Percentiles rank a stretch among this genome's conserved stretches.
phyloP scores from a whole-genome alignment of 2,113 vertebrate genomes.

The Tauraco erythrolophus region DNA sequence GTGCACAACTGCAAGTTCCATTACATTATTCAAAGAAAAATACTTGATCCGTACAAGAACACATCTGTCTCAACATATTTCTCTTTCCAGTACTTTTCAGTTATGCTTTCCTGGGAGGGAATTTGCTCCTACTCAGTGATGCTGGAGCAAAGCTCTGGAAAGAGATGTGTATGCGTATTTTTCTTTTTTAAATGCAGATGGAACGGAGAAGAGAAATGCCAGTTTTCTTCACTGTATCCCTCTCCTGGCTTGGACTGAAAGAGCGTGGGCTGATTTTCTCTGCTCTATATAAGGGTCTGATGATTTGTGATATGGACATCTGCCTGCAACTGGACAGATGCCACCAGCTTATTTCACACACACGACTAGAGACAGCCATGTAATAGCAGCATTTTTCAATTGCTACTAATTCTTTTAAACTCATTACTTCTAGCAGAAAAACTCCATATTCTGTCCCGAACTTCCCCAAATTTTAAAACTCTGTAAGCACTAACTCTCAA shows the following conservation, averaged over 20 bases:
- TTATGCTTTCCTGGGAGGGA: background rate
- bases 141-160: constrained; percentile 7
- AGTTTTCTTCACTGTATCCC: background rate
- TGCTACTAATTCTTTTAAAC: background rate
- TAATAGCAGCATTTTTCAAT: background rate
- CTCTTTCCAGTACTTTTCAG: constrained; percentile 4
- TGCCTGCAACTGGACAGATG: background rate
- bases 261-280: background rate
- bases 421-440: background rate
- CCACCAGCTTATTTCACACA: constrained; percentile 16
- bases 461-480: background rate
- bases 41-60: background rate
- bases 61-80: constrained; percentile 24
- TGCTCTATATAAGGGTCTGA: background rate
- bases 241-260: background rate
- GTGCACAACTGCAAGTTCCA: background rate
- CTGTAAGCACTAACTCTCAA: background rate
- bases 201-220: background rate
- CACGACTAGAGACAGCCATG: background rate
- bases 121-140: background rate
- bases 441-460: background rate
- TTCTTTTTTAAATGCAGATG: background rate
- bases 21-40: background rate
- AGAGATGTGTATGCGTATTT: background rate
- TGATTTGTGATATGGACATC: constrained; percentile 29